Base-by-base conservation (phyloP, 2,888 invertebrate genomes). In the Blastobasis adustella region DNA sequence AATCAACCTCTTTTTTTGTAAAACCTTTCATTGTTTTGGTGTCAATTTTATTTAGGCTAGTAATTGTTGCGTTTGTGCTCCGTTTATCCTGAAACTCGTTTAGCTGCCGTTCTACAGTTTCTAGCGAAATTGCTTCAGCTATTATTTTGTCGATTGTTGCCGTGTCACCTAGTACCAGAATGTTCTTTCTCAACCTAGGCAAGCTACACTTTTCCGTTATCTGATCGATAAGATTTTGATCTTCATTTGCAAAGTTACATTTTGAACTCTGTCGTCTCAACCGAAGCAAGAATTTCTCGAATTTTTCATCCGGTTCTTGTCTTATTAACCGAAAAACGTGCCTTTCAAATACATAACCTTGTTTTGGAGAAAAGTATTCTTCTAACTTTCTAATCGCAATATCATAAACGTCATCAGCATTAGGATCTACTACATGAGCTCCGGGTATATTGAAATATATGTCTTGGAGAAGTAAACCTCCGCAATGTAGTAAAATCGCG, bases 181-280 rank as follows among this genome's bases (percentile, higher is more conserved):
- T 56, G 36, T 56, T 61, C 43, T 62, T 64, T 8, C 60, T 37
- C 2, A 61, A 42, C 23, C 62, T 57, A 1, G 38, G 4, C 36
- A 55, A 56, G 0, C 0, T 7, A 38, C 60, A 56, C 46, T 61
- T 64, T 54, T 64, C 62, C 4, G 47, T 47, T 1, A 63, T 54
- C 46, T 64, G 63, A 23, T 62, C 63, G 4, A 66, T 57, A 0
- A 64, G 8, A 6, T 47, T 37, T 7, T 50, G 46, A 3, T 50
- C 50, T 46, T 45, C 39, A 9, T 45, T 45, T 5, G 37, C 42
- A 41, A 51, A 51, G 36, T 50, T 45, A 40, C 45, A 51, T 51
- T 51, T 46, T 10, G n/a, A n/a, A 4, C 47, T 39, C 7, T 47
- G 47, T 38, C 10, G 8, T 7, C 47, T 38, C 10, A 47, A 39